Evolutionary conservation across 2,113 vertebrate species (phyloP).

Genomic region (Camelus bactrianus): DNA sequence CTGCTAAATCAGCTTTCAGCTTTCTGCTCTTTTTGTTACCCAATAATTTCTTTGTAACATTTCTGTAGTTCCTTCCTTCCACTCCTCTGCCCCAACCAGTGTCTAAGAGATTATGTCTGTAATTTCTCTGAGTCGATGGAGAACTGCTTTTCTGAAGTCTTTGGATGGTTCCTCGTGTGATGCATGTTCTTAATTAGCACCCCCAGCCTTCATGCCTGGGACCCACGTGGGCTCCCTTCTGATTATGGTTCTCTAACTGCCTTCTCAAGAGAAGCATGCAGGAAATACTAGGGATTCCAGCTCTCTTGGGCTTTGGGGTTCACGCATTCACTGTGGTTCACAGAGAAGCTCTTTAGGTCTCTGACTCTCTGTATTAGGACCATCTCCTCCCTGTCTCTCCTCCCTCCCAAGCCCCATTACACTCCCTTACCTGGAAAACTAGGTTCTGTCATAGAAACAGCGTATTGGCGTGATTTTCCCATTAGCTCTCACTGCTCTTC

Average conservation of each 20-base stretch:
- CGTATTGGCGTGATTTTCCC: neutral
- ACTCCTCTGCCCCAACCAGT: no score
- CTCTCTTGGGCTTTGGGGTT: neutral
- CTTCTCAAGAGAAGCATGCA: neutral
- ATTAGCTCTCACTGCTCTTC: neutral
- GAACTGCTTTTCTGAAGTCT: neutral
- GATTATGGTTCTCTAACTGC: neutral
- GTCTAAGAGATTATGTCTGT: neutral
- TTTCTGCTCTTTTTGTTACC: neutral
- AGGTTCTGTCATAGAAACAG: neutral
- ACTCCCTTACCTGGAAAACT: neutral
- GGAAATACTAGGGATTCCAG: neutral
- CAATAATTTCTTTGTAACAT: neutral
- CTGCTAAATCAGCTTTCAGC: neutral
- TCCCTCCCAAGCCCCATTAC: neutral
- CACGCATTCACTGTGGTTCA: neutral
- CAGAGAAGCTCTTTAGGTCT: neutral
- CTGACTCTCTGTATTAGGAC: neutral
- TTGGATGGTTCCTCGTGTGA: neutral
- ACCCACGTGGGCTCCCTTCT: neutral
- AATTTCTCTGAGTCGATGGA: neutral
- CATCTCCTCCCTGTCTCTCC: neutral
- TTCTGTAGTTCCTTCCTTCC: neutral
- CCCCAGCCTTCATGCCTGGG: no score
- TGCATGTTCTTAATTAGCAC: neutral